Conservation (phyloP, 1,140 invertebrate genomes). For the Ips nitidus region DNA sequence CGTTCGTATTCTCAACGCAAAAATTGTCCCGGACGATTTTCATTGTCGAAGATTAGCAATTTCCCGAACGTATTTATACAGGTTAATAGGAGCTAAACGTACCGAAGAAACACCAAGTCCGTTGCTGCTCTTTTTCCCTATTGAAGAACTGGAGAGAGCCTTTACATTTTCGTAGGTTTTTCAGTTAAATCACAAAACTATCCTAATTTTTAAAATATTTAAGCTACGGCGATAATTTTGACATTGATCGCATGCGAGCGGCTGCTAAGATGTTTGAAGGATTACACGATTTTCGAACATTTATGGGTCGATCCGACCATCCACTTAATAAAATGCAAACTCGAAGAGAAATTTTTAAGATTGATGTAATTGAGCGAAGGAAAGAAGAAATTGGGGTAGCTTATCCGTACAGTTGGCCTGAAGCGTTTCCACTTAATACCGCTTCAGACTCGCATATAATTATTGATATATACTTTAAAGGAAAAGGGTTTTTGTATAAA, state of each 20-base stretch:
- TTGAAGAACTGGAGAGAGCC: slow-evolving; percentile 58
- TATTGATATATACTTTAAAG: slow-evolving; percentile 64
- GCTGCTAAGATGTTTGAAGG: slow-evolving; percentile 62
- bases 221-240: slow-evolving; percentile 57
- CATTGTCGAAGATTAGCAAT: slow-evolving; percentile 60
- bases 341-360: slow-evolving; percentile 54
- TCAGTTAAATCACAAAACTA: slow-evolving; percentile 5
- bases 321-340: slow-evolving; percentile 47
- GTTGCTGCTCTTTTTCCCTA: slow-evolving; percentile 51
- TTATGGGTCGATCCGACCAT: slow-evolving; percentile 54
- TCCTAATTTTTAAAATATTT: slow-evolving; percentile 12
- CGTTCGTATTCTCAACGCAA: slow-evolving; percentile 58
- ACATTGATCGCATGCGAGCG: slow-evolving; percentile 59
- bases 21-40: slow-evolving; percentile 61
- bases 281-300: slow-evolving; percentile 70
- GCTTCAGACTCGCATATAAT: slow-evolving; percentile 53
- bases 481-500: slow-evolving; percentile 71
- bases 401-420: slow-evolving; percentile 43
- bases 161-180: slow-evolving; percentile 54
- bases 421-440: slow-evolving; percentile 26
- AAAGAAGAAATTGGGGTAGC: slow-evolving; percentile 33
- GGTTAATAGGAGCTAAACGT: slow-evolving; percentile 56
- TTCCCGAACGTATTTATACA: slow-evolving; percentile 69
- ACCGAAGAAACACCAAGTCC: slow-evolving; percentile 43
- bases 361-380: slow-evolving; percentile 53